Evolutionary conservation across 2,888 invertebrate species (phyloP), one percentile per base, ranked within the genome.

Genomic region (Psococerastis gibbosa): DNA sequence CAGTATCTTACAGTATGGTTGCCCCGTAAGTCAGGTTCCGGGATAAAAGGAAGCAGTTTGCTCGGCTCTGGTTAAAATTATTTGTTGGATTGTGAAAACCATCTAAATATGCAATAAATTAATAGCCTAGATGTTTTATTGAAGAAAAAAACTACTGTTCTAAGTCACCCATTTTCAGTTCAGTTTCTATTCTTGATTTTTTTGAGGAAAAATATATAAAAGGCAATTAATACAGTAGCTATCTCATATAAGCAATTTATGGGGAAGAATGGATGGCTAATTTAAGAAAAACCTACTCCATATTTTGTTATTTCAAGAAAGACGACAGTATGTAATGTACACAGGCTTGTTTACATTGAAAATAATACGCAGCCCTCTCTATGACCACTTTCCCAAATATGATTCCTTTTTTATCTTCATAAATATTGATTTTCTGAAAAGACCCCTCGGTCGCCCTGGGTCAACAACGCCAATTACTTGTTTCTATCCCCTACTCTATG

Each of bases 231-330:
- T 27, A 27, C 27, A 27, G 27, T 6, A 27, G 6, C 27, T 9
- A 27, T 11, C 11, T 17, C 18, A 16, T 34, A 9, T 31, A 31
- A 31, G 31, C 31, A 31, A 31, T n/a, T 9, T 9, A n/a, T 17
- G 18, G 18, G 8, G 15, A 8, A 34, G 35, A 34, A 15, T 9
- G 35, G 18, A 34, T 6, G 16, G 35, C 13, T 16, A 34, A 16
- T 34, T 34, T 34, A 9, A 15, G 13, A 34, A 34, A 13, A 15
- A 9, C 35, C 6, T 38, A 13, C 20, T 38, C 20, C 17, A 38
- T 38, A 38, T 38, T 38, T 38, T 34, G 38, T 38, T 38, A 38
- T 38, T 38, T 38, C 18, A 38, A 38, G 38, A 38, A 20, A 20
- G 38, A 38, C 18, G 20, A 6, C 18, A 3, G 38, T 38, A n/a